Percentiles rank a stretch among this genome's conserved stretches.
Evolutionary conservation across 2,797 vertebrate genomes (phyloP).

Genomic region (Pseudochirops corinnae): DNA sequence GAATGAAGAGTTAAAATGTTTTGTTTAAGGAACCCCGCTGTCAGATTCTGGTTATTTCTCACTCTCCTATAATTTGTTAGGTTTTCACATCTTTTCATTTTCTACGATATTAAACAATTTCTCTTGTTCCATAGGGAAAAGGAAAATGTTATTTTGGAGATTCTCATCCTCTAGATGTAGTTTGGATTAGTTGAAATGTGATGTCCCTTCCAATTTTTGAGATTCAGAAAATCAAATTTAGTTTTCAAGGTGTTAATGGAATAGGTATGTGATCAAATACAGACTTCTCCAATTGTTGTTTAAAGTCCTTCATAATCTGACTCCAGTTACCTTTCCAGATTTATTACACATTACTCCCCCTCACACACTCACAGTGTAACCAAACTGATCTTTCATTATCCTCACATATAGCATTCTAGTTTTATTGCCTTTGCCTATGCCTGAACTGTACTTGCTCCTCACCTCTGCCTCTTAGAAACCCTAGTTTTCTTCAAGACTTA

Average conservation of each 20-base stretch:
- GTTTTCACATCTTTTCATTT: conserved; percentile 45
- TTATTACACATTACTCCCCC: neutral
- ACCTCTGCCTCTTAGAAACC: neutral
- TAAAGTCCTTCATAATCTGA: neutral
- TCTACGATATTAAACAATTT: conserved; percentile 25
- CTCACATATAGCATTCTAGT: neutral
- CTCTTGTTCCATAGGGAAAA: conserved; percentile 7
- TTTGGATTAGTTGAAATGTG: neutral
- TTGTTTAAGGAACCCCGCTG: conserved; percentile 23
- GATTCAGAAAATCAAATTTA: neutral
- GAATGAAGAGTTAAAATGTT: conserved; percentile 47
- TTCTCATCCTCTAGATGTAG: neutral
- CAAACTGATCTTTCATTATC: neutral
- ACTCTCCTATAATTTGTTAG: neutral
- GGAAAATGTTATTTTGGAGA: neutral
- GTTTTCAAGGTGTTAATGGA: neutral
- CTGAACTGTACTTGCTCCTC: neutral
- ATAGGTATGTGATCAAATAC: neutral
- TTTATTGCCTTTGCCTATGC: neutral
- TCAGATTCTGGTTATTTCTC: conserved; percentile 16
- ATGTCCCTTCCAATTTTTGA: neutral
- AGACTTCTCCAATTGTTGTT: neutral
- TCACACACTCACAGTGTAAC: neutral
- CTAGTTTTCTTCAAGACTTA: neutral
- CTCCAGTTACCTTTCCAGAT: neutral